These are phyloP conservation scores for rabbit (Oryctolagus cuniculus) DNA, from an alignment of 2,113 vertebrate species.

Conservation along the genomic window mOryCun1.1 NC_091434.1:23554501-23555000, in stretches of 20 bases:
- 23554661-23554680: constrained; percentile 28
- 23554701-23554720: neutral
- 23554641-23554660: neutral
- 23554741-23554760: constrained; percentile 61
- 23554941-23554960: neutral
- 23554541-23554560: neutral
- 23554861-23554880: constrained; percentile 43
- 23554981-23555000: constrained; percentile 18
- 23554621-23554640: neutral
- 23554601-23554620: neutral
- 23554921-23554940: neutral
- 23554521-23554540: neutral
- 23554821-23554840: constrained; percentile 64
- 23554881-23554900: neutral
- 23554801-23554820: constrained; percentile 60
- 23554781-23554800: neutral
- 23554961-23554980: neutral
- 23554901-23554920: constrained; percentile 36
- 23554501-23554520: neutral
- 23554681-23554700: constrained; percentile 12
- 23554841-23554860: constrained; percentile 70
- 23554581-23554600: neutral
- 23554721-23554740: constrained; percentile 65
- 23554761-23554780: constrained; percentile 64
- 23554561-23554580: neutral